A percentile compares a stretch with the other conserved stretches of the same genome.
Conservation (phyloP, 1,140 invertebrate species). For the Drosophila erecta region DNA sequence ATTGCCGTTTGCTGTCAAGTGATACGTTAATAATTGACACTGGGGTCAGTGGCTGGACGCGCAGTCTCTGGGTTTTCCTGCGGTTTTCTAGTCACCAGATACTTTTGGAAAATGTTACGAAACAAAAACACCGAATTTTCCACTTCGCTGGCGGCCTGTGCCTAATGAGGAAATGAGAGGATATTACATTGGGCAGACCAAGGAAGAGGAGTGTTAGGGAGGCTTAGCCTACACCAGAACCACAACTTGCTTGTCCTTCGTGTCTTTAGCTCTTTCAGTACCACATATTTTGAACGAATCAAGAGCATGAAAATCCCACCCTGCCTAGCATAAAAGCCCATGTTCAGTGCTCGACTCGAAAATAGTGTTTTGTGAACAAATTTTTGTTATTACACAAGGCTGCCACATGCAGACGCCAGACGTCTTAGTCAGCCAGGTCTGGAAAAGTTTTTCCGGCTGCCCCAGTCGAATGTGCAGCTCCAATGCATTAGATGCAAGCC, state of each 20-base stretch:
- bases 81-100: slow-evolving; percentile 59
- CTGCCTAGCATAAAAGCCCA: slow-evolving; percentile 12
- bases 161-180: slow-evolving; percentile 49
- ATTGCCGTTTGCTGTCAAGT: slow-evolving; percentile 75
- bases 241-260: background rate
- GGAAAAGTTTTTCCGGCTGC: slow-evolving; percentile 41
- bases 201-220: background rate
- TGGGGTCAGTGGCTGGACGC: slow-evolving; percentile 68
- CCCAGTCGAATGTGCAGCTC: slow-evolving; percentile 66
- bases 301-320: slow-evolving; percentile 11
- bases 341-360: slow-evolving; percentile 25
- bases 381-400: slow-evolving; percentile 38
- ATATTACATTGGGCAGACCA: slow-evolving; percentile 1
- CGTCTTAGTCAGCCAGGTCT: slow-evolving; percentile 41
- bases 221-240: too few species aligned
- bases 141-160: slow-evolving; percentile 58
- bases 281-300: slow-evolving; percentile 10
- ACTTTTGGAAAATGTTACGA: slow-evolving; percentile 37
- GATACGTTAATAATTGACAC: slow-evolving; percentile 84
- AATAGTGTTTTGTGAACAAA: slow-evolving; percentile 33
- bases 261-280: background rate
- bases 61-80: slow-evolving; percentile 42
- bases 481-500: slow-evolving; percentile 58
- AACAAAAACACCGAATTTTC: slow-evolving; percentile 71
- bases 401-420: slow-evolving; percentile 39